Percentiles rank a stretch among this genome's conserved stretches.
These are phyloP conservation scores for Hafferia zeledoni DNA, from an alignment of 2,797 vertebrate species.

Conservation along the genomic window DNA sequence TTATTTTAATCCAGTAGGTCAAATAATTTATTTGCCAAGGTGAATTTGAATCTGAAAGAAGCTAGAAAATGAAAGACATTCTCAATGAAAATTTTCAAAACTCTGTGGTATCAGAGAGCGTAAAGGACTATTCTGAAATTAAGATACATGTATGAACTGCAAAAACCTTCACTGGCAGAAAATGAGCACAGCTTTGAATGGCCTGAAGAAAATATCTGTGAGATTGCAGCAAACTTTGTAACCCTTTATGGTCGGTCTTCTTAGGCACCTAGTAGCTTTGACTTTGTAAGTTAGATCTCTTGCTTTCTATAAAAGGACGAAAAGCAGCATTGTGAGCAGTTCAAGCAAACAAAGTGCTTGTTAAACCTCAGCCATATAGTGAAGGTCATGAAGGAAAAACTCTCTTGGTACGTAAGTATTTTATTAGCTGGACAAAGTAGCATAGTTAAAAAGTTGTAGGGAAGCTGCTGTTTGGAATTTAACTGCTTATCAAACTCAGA, in stretches of 20 bases:
- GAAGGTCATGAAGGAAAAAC: not conserved
- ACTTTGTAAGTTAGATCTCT: not conserved
- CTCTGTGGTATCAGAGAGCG: not conserved
- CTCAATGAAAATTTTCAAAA: not conserved
- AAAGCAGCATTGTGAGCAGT: not conserved
- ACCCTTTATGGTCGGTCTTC: not conserved
- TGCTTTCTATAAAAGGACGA: not conserved
- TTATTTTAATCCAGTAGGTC: not conserved
- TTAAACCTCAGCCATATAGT: not conserved
- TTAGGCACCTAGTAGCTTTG: not conserved
- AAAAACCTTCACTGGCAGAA: not conserved
- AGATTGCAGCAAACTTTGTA: not conserved
- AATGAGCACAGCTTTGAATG: not conserved
- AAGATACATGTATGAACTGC: not conserved
- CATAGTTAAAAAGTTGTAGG: not conserved
- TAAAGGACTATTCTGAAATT: constrained; percentile 19
- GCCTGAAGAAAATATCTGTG: not conserved
- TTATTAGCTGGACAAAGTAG: not conserved
- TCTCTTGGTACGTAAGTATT: not conserved
- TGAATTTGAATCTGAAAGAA: constrained; percentile 7
- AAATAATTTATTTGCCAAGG: constrained; percentile 18
- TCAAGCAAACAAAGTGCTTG: not conserved
- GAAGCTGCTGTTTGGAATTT: not conserved
- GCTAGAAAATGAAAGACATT: not conserved
- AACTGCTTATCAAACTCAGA: not conserved